These are phyloP conservation scores for Furcifer pardalis DNA, from an alignment of 2,797 vertebrate species.

Conservation along the genomic window DNA sequence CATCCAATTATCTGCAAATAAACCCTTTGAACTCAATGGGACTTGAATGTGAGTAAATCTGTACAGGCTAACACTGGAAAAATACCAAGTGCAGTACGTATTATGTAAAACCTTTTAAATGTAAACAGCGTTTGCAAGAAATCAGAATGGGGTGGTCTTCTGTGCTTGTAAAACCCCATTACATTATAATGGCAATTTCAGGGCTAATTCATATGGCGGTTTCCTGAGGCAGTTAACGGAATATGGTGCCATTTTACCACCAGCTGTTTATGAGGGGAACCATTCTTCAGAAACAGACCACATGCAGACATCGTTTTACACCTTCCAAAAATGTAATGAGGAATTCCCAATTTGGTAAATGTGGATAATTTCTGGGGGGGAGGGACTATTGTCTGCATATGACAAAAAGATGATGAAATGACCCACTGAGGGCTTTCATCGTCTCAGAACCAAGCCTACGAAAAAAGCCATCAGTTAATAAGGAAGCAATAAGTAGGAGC, in stretches of 20 bases:
- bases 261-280: neutral
- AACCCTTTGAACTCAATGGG: neutral
- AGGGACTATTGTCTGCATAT: neutral
- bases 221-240: neutral
- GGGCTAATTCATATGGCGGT: neutral
- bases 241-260: neutral
- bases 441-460: neutral
- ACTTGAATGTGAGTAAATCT: neutral
- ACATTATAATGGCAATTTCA: neutral
- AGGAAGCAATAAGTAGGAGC: conserved; percentile 14
- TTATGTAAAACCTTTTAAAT: neutral
- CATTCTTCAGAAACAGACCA: neutral
- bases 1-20: neutral
- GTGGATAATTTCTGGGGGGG: neutral
- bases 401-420: neutral
- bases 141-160: neutral
- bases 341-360: neutral
- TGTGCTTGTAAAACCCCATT: neutral
- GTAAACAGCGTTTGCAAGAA: neutral
- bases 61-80: neutral
- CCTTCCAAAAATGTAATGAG: neutral
- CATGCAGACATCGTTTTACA: neutral
- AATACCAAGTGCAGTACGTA: neutral
- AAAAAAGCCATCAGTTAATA: neutral
- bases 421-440: neutral